Percentiles rank a stretch among this genome's conserved stretches.
These are phyloP conservation scores for Sympetrum striolatum DNA, from an alignment of 2,888 invertebrate species.

Conservation along the genomic window DNA sequence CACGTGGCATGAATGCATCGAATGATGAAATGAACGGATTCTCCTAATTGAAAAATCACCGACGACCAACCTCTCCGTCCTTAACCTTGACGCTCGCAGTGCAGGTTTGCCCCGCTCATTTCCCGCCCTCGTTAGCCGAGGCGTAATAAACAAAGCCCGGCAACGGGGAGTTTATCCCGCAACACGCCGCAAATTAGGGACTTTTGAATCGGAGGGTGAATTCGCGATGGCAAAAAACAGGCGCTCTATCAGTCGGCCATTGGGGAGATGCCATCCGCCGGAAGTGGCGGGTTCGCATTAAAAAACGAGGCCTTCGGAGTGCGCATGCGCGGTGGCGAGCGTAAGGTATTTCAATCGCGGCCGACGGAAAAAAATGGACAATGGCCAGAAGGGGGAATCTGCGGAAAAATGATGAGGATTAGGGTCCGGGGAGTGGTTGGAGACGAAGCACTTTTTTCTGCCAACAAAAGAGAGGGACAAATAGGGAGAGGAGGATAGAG, in stretches of 20 bases:
- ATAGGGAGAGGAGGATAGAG: background rate
- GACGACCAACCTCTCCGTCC: background rate
- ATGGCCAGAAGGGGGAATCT: background rate
- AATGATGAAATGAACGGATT: background rate
- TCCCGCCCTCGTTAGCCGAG: background rate
- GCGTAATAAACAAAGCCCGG: background rate
- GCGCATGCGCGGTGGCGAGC: background rate
- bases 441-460: background rate
- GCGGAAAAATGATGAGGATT: slow-evolving; percentile 14
- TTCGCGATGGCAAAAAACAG: background rate
- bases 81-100: background rate
- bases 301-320: too few relatives aligned
- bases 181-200: slow-evolving; percentile 14
- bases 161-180: background rate
- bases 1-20: too few relatives aligned
- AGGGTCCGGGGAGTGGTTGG: background rate
- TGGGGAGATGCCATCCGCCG: slow-evolving; percentile 1
- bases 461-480: background rate
- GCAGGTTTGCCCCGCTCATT: background rate
- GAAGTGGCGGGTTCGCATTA: background rate
- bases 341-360: background rate
- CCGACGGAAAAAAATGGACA: background rate
- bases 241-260: background rate
- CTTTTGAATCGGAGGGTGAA: background rate
- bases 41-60: background rate